phyloP scores from a whole-genome alignment of 2,797 vertebrate genomes.

The Aulostomus chinensis region DNA sequence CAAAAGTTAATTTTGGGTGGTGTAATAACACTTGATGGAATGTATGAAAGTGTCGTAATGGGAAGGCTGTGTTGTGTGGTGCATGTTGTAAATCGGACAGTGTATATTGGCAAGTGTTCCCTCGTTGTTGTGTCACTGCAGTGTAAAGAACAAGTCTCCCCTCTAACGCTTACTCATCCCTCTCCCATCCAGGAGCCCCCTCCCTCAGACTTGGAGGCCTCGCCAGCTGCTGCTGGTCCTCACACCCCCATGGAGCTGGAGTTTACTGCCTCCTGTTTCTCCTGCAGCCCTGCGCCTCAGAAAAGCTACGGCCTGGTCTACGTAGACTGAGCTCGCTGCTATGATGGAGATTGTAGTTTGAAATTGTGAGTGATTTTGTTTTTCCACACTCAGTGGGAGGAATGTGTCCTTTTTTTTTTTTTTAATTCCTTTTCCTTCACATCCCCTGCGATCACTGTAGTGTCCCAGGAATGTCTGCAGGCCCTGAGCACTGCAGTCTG shows the following conservation, averaged over 20 bases:
- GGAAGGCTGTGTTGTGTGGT: background rate
- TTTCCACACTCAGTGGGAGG: background rate
- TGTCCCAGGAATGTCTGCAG: background rate
- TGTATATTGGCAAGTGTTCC: background rate
- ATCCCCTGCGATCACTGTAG: background rate
- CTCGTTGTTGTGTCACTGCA: background rate
- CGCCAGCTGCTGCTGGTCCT: slow-evolving; percentile 66
- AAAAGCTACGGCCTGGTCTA: slow-evolving; percentile 48
- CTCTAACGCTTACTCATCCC: slow-evolving; percentile 7
- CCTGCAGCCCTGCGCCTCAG: slow-evolving; percentile 42
- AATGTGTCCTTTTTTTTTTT: background rate
- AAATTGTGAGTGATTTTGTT: background rate
- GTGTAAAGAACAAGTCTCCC: slow-evolving; percentile 1
- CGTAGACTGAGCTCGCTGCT: slow-evolving; percentile 43
- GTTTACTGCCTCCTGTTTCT: slow-evolving; percentile 64
- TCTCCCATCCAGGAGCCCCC: slow-evolving; percentile 49
- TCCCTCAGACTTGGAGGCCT: slow-evolving; percentile 33
- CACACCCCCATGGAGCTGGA: slow-evolving; percentile 77
- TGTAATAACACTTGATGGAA: too few relatives aligned
- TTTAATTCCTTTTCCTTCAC: background rate
- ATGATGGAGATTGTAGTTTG: background rate
- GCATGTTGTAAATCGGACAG: background rate
- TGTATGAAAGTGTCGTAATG: too few relatives aligned
- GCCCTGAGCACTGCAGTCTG: background rate
- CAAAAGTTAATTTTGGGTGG: too few relatives aligned